Conservation (phyloP, 2,888 invertebrate genomes). For the Asteroscopus sphinx region DNA sequence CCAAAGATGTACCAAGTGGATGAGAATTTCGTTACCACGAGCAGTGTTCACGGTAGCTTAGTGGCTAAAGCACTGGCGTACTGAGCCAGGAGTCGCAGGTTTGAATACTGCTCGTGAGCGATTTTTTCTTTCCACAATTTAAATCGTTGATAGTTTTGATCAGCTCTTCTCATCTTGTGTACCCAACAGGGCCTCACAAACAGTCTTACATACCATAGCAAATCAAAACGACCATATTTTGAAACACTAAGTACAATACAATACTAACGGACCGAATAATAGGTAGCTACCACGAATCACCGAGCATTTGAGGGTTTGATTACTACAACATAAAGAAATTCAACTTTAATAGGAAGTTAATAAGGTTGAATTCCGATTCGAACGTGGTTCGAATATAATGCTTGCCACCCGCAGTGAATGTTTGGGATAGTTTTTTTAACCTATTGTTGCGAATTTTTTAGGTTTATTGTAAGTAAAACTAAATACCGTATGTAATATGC, state of each 20-base stretch:
- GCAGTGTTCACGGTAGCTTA: no score
- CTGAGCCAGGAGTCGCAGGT: no score
- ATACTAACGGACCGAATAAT: constrained; percentile 48
- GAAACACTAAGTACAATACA: constrained; percentile 46
- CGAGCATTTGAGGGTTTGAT: constrained; percentile 38
- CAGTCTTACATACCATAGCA: constrained; percentile 51
- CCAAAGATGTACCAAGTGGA: no score
- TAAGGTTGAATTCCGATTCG: constrained; percentile 23
- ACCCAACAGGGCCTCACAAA: background rate
- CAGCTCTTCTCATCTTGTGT: background rate
- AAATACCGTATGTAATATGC: constrained; percentile 75
- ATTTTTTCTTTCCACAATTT: no score
- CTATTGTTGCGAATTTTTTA: constrained; percentile 66
- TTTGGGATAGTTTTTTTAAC: constrained; percentile 68
- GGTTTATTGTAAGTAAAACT: constrained; percentile 61
- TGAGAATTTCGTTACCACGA: no score
- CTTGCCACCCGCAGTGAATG: constrained; percentile 74
- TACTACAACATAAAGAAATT: background rate
- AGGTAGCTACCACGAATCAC: constrained; percentile 59
- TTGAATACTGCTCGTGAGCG: no score
- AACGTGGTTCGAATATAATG: constrained; percentile 1
- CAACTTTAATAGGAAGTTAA: fast-evolving
- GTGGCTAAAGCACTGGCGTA: no score
- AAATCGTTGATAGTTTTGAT: no score
- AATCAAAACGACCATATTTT: constrained; percentile 60